These are phyloP conservation scores for Fistularia tabacaria DNA, from an alignment of 2,797 vertebrate species.

Conservation along the genomic window DNA sequence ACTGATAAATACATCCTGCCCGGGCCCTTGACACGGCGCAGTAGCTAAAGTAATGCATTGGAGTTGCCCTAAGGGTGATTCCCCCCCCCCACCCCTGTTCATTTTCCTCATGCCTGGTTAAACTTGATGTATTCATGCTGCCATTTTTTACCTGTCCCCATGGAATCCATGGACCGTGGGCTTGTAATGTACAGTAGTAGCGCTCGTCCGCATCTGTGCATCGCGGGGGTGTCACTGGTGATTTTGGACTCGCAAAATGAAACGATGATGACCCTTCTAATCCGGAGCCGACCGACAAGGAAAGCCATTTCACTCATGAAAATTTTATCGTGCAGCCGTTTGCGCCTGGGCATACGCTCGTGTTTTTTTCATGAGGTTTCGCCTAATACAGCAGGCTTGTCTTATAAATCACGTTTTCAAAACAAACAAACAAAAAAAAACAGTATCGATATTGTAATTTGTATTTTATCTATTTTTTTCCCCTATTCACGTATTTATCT, in stretches of 20 bases:
- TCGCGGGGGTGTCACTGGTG: background rate
- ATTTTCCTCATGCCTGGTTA: slow-evolving; percentile 43
- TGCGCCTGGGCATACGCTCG: too few species aligned
- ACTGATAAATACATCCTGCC: background rate
- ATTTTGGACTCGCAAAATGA: background rate
- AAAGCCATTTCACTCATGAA: too few species aligned
- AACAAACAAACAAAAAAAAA: too few species aligned
- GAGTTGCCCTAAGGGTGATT: slow-evolving; percentile 12
- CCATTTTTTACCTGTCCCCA: slow-evolving; percentile 41
- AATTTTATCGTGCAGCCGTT: too few species aligned
- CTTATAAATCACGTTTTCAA: too few species aligned
- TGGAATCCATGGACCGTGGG: slow-evolving; percentile 32
- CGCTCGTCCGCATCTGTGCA: slow-evolving; percentile 2
- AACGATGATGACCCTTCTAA: too few species aligned
- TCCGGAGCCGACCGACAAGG: too few species aligned
- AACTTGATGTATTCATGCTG: slow-evolving; percentile 48
- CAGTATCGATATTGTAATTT: too few species aligned
- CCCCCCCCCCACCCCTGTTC: slow-evolving; percentile 13
- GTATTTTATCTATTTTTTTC: too few species aligned
- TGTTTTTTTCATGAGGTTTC: too few species aligned
- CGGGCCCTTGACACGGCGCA: slow-evolving; percentile 2
- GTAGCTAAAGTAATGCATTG: slow-evolving; percentile 5
- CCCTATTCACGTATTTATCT: too few species aligned
- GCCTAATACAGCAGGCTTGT: too few species aligned
- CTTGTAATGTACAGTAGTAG: slow-evolving; percentile 27